Conservation (phyloP, 2,888 invertebrate genomes). For the Ichneumoninae sp. region DNA sequence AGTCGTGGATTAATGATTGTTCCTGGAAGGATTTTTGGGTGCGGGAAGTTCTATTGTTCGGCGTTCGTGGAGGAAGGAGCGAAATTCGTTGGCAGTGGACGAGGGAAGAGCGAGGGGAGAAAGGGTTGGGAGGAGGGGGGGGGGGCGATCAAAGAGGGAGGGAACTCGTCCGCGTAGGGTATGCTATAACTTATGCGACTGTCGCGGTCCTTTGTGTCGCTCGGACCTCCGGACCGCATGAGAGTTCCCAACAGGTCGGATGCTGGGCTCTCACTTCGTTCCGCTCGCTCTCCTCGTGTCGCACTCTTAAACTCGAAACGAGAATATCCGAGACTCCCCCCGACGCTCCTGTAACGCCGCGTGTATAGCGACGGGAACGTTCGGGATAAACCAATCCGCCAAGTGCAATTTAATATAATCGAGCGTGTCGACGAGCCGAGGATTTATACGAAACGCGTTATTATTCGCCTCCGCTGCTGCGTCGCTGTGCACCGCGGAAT, state of each 20-base stretch:
- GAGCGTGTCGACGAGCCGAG: conserved; percentile 62
- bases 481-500: neutral
- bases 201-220: conserved; percentile 74
- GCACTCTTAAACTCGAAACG: conserved; percentile 30
- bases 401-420: conserved; percentile 70
- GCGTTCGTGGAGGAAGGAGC: conserved; percentile 41
- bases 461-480: neutral
- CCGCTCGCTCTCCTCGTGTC: neutral
- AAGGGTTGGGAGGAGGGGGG: conserved; percentile 17
- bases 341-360: conserved; percentile 41
- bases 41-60: conserved; percentile 63
- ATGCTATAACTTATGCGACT: conserved; percentile 75
- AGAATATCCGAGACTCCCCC: conserved; percentile 18
- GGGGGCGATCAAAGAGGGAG: conserved; percentile 10
- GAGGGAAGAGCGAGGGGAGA: conserved; percentile 41
- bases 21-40: conserved; percentile 69
- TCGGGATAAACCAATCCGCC: conserved; percentile 68
- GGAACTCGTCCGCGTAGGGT: conserved; percentile 58
- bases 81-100: conserved; percentile 13
- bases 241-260: conserved; percentile 43
- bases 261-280: conserved; percentile 41
- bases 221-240: conserved; percentile 39
- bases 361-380: conserved; percentile 54
- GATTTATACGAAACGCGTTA: conserved; percentile 62
- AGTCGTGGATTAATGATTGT: conserved; percentile 71